Base-by-base conservation (phyloP, 2,797 vertebrate species). In the Coilia nasus region DNA sequence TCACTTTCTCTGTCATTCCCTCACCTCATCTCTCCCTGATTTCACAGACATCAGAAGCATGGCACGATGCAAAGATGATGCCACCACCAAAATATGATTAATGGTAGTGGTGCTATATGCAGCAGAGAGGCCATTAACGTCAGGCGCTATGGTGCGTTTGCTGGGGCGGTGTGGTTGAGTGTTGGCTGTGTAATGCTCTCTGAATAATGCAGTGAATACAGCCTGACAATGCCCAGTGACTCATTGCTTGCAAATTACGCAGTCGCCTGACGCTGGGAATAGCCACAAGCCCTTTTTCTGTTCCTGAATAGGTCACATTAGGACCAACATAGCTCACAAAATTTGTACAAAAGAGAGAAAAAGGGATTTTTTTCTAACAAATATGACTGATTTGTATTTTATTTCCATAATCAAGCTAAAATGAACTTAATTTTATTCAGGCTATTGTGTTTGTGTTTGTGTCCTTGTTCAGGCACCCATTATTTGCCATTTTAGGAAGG, bases 51-150 rank as follows among this genome's bases (percentile, higher is more conserved):
- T 78, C 31, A 19, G 19, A 44, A 78, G 19, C 17, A 44, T 44
- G 71, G 17, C 71, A 78, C 19, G 35, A 78, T 19, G 15, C 44
- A 83, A 85, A 83, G 75, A 80, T 83, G 82, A 87, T 85, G 84
- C 88, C 64, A 71, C 82, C 67, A 78, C 71, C 82, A 81, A 64
- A 57, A 82, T 86, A 86, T 88, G 86, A 89, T 88, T 85, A 90
- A 88, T 86, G 82, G 44, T 85, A 75, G 81, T 75, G 31, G 71
- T 80, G 83, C 59, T 59, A 78, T 87, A 84, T 86, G 81, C 85
- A 82, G 67, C 31, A 83, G 86, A 86, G 86, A 87, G 82, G 87
- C 84, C 84, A 78, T 89, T 86, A 86, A 81, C 17, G 46, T 85
- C 83, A 75, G 78, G 44, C 15, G 82, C 85, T 86, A 82, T 67